Conservation (phyloP, 2,113 vertebrate species). For the Anser cygnoides region DNA sequence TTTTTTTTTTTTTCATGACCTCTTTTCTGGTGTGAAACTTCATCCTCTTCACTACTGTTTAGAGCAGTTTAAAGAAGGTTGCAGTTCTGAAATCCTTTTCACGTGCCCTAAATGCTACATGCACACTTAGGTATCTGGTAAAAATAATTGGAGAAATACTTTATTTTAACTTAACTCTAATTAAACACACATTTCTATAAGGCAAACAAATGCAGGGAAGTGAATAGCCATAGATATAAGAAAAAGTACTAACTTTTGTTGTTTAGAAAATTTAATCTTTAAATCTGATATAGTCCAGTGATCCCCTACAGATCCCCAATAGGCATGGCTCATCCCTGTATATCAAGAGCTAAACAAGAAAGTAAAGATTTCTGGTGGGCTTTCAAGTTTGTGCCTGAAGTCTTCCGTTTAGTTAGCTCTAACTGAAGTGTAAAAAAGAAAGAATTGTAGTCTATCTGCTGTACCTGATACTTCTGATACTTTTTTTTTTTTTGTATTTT, state of each 20-base stretch:
- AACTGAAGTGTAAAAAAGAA: slow-evolving; percentile 4
- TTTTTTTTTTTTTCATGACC: neutral
- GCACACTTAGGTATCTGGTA: neutral
- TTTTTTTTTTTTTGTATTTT: neutral
- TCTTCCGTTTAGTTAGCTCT: neutral
- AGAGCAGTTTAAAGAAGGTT: neutral
- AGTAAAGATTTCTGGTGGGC: neutral
- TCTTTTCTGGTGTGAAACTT: neutral
- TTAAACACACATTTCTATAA: neutral
- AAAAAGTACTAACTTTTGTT: neutral
- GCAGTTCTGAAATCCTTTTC: neutral
- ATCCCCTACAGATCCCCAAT: neutral
- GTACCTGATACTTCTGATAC: rapidly evolving
- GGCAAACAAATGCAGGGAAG: neutral
- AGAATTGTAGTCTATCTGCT: neutral
- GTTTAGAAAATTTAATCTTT: neutral
- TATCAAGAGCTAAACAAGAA: neutral
- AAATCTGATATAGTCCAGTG: neutral
- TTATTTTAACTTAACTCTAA: neutral
- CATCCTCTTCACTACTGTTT: neutral
- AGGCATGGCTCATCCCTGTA: neutral
- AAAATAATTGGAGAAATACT: neutral
- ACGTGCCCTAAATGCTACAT: neutral
- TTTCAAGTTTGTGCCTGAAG: neutral
- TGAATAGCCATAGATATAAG: neutral